phyloP scores from a whole-genome alignment of 1,140 invertebrate species.

The Prorops nasuta region DNA sequence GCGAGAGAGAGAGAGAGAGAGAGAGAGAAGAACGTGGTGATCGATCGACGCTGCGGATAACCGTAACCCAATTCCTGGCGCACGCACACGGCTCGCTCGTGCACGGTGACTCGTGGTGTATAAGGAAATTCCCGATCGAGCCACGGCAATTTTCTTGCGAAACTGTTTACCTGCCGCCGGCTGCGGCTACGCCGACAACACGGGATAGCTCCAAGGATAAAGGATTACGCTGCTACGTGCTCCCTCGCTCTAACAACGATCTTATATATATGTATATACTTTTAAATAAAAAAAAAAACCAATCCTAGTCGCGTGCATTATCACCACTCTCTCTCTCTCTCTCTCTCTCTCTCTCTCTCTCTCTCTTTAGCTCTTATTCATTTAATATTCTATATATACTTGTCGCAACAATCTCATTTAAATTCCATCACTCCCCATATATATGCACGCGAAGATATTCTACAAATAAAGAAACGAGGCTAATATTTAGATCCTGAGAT shows the following conservation, averaged over 20 bases:
- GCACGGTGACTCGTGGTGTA: constrained; percentile 23
- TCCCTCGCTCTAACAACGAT: too few relatives aligned
- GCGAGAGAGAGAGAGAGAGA: too few relatives aligned
- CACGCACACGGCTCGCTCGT: not conserved
- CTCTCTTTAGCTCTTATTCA: too few relatives aligned
- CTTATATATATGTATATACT: too few relatives aligned
- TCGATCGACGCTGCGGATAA: constrained; percentile 20
- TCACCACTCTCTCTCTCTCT: not conserved
- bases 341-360: not conserved
- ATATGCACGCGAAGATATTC: constrained; percentile 11
- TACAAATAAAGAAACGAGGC: constrained; percentile 16
- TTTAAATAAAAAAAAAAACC: too few relatives aligned
- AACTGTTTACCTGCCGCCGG: constrained; percentile 45
- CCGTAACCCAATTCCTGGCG: constrained; percentile 31
- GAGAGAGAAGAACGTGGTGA: not conserved
- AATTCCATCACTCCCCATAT: too few relatives aligned
- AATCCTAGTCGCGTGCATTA: constrained; percentile 1
- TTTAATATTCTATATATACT: too few relatives aligned
- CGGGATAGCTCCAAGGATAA: constrained; percentile 49
- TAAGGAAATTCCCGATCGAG: constrained; percentile 49
- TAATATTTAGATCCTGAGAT: too few relatives aligned
- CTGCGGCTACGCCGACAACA: not conserved
- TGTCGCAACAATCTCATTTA: too few relatives aligned
- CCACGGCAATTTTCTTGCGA: constrained; percentile 42
- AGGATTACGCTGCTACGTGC: constrained; percentile 44